phyloP scores from a whole-genome alignment of 2,113 vertebrate genomes.

The Oryzias melastigma region DNA sequence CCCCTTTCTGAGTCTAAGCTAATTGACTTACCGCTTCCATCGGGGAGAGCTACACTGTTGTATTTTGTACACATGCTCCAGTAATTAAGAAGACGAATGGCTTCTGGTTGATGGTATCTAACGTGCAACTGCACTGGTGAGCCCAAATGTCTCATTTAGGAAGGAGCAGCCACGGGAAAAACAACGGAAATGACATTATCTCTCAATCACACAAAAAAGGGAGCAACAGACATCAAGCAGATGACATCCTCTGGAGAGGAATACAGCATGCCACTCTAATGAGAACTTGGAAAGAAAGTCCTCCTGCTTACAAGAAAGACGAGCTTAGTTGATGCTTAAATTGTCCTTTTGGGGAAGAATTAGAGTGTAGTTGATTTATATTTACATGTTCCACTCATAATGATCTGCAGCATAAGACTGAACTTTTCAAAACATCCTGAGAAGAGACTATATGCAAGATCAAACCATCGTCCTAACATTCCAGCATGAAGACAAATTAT shows the following conservation, averaged over 20 bases:
- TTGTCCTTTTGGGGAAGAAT: conserved; percentile 6
- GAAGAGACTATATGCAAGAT: not conserved
- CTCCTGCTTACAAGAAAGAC: conserved; percentile 15
- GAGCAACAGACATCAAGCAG: conserved; percentile 41
- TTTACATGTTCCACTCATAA: not conserved
- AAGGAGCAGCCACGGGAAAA: conserved; percentile 57
- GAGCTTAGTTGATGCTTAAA: conserved; percentile 23
- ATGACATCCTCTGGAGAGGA: conserved; percentile 40
- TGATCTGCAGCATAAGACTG: too few species aligned
- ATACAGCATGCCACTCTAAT: conserved; percentile 31
- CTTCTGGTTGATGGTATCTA: conserved; percentile 52
- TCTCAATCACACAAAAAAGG: conserved; percentile 49
- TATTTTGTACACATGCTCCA: conserved; percentile 21
- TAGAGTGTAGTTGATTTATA: not conserved
- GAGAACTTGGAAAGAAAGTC: conserved; percentile 35
- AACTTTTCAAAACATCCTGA: not conserved
- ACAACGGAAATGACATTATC: conserved; percentile 64
- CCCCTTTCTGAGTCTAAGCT: conserved; percentile 2
- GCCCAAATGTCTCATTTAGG: conserved; percentile 56
- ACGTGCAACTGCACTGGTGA: conserved; percentile 52
- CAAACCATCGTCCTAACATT: not conserved
- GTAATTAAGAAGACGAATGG: conserved; percentile 63
- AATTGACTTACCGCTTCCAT: conserved; percentile 6
- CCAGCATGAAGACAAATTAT: not conserved
- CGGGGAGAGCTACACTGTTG: not conserved